Conservation (phyloP, 1,140 invertebrate species). For the Mactra quadrangularis region DNA sequence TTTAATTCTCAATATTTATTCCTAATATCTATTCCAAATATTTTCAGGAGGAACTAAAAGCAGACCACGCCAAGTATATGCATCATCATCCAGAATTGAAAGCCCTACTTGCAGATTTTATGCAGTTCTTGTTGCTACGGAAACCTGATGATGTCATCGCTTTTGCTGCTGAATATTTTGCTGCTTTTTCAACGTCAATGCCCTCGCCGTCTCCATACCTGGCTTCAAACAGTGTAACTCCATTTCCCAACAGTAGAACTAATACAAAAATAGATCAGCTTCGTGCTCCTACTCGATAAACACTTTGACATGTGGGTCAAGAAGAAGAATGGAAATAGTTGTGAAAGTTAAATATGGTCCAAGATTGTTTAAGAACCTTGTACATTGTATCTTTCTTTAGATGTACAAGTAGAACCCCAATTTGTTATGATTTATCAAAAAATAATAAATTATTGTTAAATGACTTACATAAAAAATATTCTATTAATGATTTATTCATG, state of each 20-base stretch:
- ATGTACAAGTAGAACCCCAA: no score
- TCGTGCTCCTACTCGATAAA: conserved; percentile 73
- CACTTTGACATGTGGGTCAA: conserved; percentile 72
- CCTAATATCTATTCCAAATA: conserved; percentile 7
- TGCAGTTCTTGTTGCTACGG: conserved; percentile 82
- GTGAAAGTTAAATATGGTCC: no score
- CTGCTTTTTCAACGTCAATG: conserved; percentile 81
- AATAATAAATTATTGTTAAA: no score
- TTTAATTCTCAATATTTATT: background rate
- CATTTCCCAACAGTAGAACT: conserved; percentile 78
- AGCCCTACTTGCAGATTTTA: conserved; percentile 82
- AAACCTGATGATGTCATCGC: conserved; percentile 82
- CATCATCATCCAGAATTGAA: conserved; percentile 82
- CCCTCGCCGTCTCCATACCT: conserved; percentile 75
- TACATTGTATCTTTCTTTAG: no score
- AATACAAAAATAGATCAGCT: conserved; percentile 81
- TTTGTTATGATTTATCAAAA: no score
- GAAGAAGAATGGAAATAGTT: no score
- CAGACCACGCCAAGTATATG: conserved; percentile 82
- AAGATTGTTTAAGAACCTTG: no score
- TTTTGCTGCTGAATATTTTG: conserved; percentile 83
- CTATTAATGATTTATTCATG: no score
- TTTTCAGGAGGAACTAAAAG: conserved; percentile 81
- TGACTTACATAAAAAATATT: no score
- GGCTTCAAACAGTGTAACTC: conserved; percentile 76